Percentiles rank a stretch among this genome's conserved stretches.
Evolutionary conservation across 2,888 invertebrate species (phyloP).

Genomic region (Acrobasis suavella): DNA sequence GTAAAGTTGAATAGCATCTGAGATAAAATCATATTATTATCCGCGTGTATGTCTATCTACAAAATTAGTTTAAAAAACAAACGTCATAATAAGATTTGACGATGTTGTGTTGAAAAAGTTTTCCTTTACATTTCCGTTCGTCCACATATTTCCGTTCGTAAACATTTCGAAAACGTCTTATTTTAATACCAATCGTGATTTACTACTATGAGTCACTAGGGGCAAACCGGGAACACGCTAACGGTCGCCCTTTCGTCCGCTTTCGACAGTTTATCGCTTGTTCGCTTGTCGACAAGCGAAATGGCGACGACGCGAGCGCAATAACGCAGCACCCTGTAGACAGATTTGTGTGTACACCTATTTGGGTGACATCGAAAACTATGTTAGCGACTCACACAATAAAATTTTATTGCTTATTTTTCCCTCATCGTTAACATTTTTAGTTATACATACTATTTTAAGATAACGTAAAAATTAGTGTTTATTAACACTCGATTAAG

Average conservation of each 20-base stretch:
- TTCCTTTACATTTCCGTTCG: slow-evolving; percentile 3
- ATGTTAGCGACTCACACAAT: slow-evolving; percentile 46
- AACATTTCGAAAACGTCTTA: slow-evolving; percentile 28
- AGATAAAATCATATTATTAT: too few relatives aligned
- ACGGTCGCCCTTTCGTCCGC: slow-evolving; percentile 49
- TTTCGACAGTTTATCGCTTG: slow-evolving; percentile 53
- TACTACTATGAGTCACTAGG: slow-evolving; percentile 45
- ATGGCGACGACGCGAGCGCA: slow-evolving; percentile 53
- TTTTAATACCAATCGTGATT: slow-evolving; percentile 50
- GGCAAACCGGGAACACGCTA: slow-evolving; percentile 45
- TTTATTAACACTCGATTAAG: slow-evolving; percentile 17
- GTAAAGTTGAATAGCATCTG: too few relatives aligned
- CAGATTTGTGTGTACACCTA: slow-evolving; percentile 66
- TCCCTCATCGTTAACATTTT: slow-evolving; percentile 13
- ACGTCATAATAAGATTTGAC: neutral
- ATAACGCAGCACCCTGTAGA: slow-evolving; percentile 48
- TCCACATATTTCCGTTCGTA: neutral
- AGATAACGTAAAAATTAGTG: slow-evolving; percentile 7
- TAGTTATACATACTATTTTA: slow-evolving; percentile 1
- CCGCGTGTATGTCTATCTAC: neutral
- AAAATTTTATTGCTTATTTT: slow-evolving; percentile 44
- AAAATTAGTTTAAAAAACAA: neutral
- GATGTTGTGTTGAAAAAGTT: neutral
- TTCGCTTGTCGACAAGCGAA: slow-evolving; percentile 50
- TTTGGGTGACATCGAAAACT: slow-evolving; percentile 62